Evolutionary conservation across 2,888 invertebrate genomes (phyloP).

Genomic region (Phytoseiulus persimilis): DNA sequence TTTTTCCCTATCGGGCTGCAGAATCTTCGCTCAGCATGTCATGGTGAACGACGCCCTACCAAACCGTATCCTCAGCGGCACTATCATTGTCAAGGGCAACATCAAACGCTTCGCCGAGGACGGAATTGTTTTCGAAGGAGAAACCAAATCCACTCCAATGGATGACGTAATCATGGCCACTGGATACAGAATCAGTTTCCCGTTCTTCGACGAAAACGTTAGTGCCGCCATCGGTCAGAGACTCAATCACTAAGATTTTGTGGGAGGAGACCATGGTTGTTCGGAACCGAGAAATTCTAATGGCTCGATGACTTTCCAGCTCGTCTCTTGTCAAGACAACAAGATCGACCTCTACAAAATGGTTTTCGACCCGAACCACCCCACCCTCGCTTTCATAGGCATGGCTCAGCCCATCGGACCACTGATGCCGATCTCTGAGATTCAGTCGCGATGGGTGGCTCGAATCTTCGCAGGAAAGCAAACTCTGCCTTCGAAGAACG

Average conservation of each 20-base stretch:
- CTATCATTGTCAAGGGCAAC: slow-evolving; percentile 49
- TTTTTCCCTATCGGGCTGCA: not conserved
- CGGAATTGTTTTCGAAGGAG: slow-evolving; percentile 49
- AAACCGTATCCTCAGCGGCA: slow-evolving; percentile 51
- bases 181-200: slow-evolving; percentile 50
- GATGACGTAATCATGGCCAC: slow-evolving; percentile 51
- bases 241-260: too few species aligned
- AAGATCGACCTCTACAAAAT: slow-evolving; percentile 50
- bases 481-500: slow-evolving; percentile 47
- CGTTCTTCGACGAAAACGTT: slow-evolving; percentile 48
- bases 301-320: slow-evolving; percentile 22
- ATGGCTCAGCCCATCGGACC: slow-evolving; percentile 52
- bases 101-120: slow-evolving; percentile 47
- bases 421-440: slow-evolving; percentile 53
- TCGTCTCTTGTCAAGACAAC: slow-evolving; percentile 18
- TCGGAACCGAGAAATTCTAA: too few species aligned
- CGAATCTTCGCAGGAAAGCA: slow-evolving; percentile 48
- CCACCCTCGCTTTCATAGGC: slow-evolving; percentile 52
- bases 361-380: slow-evolving; percentile 50
- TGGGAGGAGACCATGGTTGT: too few species aligned
- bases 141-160: slow-evolving; percentile 45
- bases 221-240: too few species aligned
- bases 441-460: slow-evolving; percentile 52
- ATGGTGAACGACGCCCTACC: slow-evolving; percentile 53
- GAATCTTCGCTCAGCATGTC: slow-evolving; percentile 47